Percentiles rank a stretch among this genome's conserved stretches.
phyloP scores from a whole-genome alignment of 2,797 vertebrate genomes.

The Allobates femoralis region DNA sequence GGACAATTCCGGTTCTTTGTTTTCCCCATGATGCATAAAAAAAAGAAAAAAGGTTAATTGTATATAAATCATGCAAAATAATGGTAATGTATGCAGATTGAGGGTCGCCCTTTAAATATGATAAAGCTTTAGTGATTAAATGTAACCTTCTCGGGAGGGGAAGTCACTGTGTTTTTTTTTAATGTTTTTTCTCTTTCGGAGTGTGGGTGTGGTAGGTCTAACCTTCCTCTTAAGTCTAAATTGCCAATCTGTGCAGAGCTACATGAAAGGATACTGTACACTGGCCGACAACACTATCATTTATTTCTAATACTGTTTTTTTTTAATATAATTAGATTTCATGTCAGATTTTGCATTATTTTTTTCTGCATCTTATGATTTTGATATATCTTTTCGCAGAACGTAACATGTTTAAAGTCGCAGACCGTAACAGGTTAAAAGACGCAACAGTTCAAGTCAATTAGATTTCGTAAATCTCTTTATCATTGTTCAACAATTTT shows the following conservation, averaged over 20 bases:
- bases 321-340: background rate
- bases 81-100: slow-evolving; percentile 54
- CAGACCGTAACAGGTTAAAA: background rate
- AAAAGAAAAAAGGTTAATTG: slow-evolving; percentile 47
- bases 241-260: background rate
- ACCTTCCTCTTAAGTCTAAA: slow-evolving; percentile 26
- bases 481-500: no score
- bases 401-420: no score
- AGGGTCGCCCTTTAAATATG: slow-evolving; percentile 10
- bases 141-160: slow-evolving; percentile 19
- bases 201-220: slow-evolving; percentile 43
- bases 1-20: slow-evolving; percentile 9
- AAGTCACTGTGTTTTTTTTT: background rate
- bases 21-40: background rate
- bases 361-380: background rate
- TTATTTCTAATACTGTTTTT: background rate
- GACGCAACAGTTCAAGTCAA: background rate
- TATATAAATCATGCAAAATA: slow-evolving; percentile 13
- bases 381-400: background rate
- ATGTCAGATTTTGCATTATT: background rate
- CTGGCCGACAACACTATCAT: background rate
- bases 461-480: no score
- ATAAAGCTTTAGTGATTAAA: slow-evolving; percentile 32
- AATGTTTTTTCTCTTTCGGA: background rate
- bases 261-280: background rate